Evolutionary conservation across 2,888 invertebrate genomes (phyloP).

Genomic region (Drosophila tripunctata): DNA sequence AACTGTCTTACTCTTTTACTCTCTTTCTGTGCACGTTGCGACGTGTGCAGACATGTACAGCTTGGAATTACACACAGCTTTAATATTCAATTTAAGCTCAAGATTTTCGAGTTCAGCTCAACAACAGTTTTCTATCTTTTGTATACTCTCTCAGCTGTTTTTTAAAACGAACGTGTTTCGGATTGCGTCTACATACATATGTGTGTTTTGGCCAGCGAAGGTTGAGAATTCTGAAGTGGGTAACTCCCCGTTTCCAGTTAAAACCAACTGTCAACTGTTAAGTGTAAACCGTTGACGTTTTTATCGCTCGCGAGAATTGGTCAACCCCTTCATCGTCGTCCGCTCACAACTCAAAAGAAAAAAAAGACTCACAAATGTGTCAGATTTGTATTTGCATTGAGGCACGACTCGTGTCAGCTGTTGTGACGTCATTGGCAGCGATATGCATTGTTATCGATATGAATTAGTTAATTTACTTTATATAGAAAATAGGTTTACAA

Average conservation of each 20-base stretch:
- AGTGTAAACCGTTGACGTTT: slow-evolving; percentile 26
- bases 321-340: not conserved
- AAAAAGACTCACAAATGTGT: slow-evolving; percentile 32
- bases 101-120: slow-evolving; percentile 12
- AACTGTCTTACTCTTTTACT: not conserved
- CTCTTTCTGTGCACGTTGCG: slow-evolving; percentile 31
- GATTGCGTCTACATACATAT: slow-evolving; percentile 8
- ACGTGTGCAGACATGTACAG: slow-evolving; percentile 44
- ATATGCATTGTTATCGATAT: slow-evolving; percentile 31
- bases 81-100: not conserved
- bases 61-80: slow-evolving; percentile 34
- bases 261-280: slow-evolving; percentile 22
- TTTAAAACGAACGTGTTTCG: slow-evolving; percentile 24
- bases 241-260: slow-evolving; percentile 30
- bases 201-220: slow-evolving; percentile 15
- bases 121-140: slow-evolving; percentile 24
- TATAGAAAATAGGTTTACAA: not conserved
- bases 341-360: not conserved
- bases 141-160: slow-evolving; percentile 25
- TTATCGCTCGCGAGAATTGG: slow-evolving; percentile 33
- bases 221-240: slow-evolving; percentile 27
- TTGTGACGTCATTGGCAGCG: slow-evolving; percentile 48
- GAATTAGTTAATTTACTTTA: not conserved
- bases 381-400: slow-evolving; percentile 47
- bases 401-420: slow-evolving; percentile 32